These are phyloP conservation scores for Catamblyrhynchus diadema DNA, from an alignment of 2,797 vertebrate genomes.

Conservation along the genomic window DNA sequence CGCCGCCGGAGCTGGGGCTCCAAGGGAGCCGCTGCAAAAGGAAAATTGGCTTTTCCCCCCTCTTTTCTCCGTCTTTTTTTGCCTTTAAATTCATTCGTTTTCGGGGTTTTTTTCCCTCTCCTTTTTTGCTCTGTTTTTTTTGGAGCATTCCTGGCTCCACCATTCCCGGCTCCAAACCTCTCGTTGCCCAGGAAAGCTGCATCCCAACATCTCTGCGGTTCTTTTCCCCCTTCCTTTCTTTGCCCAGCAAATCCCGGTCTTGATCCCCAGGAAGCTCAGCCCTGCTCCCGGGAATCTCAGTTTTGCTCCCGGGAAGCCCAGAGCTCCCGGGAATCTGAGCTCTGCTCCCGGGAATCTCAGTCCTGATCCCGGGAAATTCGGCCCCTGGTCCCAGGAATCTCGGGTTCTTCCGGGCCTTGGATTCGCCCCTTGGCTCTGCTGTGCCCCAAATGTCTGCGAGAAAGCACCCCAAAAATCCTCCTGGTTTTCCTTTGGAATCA, in stretches of 20 bases:
- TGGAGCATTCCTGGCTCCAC: not conserved
- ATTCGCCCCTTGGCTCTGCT: slow-evolving; percentile 66
- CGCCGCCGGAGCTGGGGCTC: not conserved
- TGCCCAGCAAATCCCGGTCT: slow-evolving; percentile 42
- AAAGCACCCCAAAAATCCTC: not conserved
- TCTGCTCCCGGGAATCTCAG: not conserved
- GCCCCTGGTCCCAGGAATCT: not conserved
- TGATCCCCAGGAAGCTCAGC: not conserved
- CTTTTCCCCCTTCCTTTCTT: not conserved
- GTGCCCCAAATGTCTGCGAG: not conserved
- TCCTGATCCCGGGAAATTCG: not conserved
- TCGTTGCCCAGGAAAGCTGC: not conserved
- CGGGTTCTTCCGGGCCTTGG: not conserved
- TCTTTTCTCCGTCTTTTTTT: not conserved
- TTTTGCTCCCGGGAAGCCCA: not conserved
- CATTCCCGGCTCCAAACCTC: not conserved
- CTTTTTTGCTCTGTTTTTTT: not conserved
- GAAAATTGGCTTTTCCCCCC: not conserved
- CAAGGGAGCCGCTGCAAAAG: not conserved
- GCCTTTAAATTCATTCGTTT: not conserved
- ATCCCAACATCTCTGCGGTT: not conserved
- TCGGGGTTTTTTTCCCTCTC: not conserved
- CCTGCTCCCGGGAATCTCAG: not conserved
- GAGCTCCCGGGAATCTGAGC: too few relatives aligned
- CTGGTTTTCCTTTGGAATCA: not conserved